Base-by-base conservation (phyloP, 2,797 vertebrate species). In the Darevskia nairensis region DNA sequence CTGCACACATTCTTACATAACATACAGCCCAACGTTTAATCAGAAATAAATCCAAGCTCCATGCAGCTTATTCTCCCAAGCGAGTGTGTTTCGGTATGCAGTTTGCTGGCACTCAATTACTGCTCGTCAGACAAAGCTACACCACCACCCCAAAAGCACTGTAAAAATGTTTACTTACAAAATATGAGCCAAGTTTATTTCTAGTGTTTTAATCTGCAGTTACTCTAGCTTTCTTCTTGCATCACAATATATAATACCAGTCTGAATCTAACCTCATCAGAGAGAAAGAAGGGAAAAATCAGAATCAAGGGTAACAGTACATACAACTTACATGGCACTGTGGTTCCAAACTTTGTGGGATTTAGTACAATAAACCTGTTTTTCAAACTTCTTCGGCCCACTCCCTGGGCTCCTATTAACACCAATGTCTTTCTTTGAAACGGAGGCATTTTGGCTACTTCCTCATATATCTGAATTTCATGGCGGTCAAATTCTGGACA, bases 401-500 rank as follows among this genome's bases (percentile, higher is more conserved):
- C 99, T 21, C 99, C 99, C 96, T 99, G 99, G 32, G 99, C 99
- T 82, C 99, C 99, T 92, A 99, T 99, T 95, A 99, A 97, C 89
- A 99, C 97, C 89, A 99, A 96, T 0, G 99, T 99, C 95, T 99
- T 99, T 95, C 99, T 98, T 96, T 99, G 99, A 95, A 99, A 99
- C 0, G 99, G 98, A 78, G 99, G 99, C 99, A 99, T 99, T 96
- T 97, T 98, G 80, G 98, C 98, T 78, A 99, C 98, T 92, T 99
- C 99, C 93, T 99, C 99, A 83, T 99, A 99, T 88, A 98, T 99
- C 97, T 99, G 98, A 91, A 99, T 98, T 96, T 99, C 99, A 92
- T 99, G 99, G 8, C 99, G 98, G 96, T 99, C 99, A 96, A 99
- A 99, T 96, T 99, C 99, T 99, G 93, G 80, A 93, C 75, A 77